phyloP scores from a whole-genome alignment of 2,113 vertebrate species.

The Pelusios castaneus region DNA sequence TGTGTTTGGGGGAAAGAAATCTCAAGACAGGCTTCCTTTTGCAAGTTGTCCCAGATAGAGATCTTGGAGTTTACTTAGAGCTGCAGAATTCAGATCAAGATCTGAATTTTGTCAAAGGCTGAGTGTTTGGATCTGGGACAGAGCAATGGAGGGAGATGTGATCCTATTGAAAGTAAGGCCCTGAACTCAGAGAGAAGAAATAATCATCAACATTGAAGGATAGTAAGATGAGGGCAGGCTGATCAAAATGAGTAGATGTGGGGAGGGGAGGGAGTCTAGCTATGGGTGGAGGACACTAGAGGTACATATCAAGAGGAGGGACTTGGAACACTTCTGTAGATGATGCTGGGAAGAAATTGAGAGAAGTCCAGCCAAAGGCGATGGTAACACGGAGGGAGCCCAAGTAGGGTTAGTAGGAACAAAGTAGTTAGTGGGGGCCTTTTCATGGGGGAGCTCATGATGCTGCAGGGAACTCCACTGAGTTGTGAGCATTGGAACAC shows the following conservation, averaged over 20 bases:
- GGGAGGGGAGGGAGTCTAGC: not conserved
- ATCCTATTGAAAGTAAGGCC: not conserved
- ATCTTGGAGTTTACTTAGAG: not conserved
- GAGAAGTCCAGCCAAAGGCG: not conserved
- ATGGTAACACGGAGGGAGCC: accelerated
- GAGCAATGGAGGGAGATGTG: not conserved
- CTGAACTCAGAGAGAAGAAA: not conserved
- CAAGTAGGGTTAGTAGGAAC: not conserved
- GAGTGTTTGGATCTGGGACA: constrained; percentile 8
- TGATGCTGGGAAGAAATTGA: accelerated
- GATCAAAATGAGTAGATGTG: not conserved
- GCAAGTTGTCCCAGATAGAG: not conserved
- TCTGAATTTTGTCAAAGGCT: not conserved
- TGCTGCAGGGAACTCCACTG: constrained; percentile 9
- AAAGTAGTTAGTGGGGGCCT: not conserved
- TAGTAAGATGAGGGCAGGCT: not conserved
- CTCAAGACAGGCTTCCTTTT: not conserved
- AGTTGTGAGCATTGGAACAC: constrained; percentile 8
- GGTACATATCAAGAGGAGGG: not conserved
- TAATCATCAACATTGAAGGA: not conserved
- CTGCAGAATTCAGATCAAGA: constrained; percentile 24
- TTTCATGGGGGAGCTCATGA: not conserved
- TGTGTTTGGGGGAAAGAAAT: not conserved
- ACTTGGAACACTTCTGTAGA: not conserved
- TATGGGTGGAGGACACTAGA: not conserved